Base-by-base conservation (phyloP, 2,888 invertebrate species). In the Hylaea fasciaria region DNA sequence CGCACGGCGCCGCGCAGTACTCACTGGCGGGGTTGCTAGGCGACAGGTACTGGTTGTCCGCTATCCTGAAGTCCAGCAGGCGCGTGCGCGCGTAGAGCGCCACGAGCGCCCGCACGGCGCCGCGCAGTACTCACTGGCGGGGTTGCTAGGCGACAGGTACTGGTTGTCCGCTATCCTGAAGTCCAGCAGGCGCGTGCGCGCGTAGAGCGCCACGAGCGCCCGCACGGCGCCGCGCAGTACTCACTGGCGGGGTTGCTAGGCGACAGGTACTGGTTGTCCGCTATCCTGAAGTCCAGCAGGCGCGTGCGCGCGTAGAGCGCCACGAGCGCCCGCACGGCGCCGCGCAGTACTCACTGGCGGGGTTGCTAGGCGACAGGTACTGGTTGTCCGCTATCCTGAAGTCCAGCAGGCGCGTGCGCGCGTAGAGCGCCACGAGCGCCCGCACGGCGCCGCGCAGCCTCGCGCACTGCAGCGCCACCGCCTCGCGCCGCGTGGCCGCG, bases 221-320 rank as follows among this genome's bases (percentile, higher is more conserved):
- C 97, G 95, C 46, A 98, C 95, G 0, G 97, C 95, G 77, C 95
- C 95, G 0, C 96, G 93, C 48, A 32, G 9, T 9, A 74, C 74
- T 72, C 2, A 78, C 79, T 79, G 13, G 69, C 69, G 0, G 77
- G 68, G 68, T 93, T 80, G 85, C 87, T 91, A 14, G 93, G 93
- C 29, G 93, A 82, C 73, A 93, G 87, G 67, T 94, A 94, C 43
- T 94, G 92, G 22, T 93, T 86, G 49, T 94, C 95, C 0, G 93
- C 93, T 65, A 97, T 92, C 68, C 94, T 94, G 86, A 98, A 97
- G 87, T 97, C 96, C 1, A 97, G 95, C 40, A 96, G 94, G 75
- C 97, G 96, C 0, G 97, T 96, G 71, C 96, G 94, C 50, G 96
- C 96, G 87, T 98, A 98, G 70, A 98, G 95, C 73, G 96, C 96